phyloP scores from a whole-genome alignment of 2,888 invertebrate species.

The Nomada ferruginata region DNA sequence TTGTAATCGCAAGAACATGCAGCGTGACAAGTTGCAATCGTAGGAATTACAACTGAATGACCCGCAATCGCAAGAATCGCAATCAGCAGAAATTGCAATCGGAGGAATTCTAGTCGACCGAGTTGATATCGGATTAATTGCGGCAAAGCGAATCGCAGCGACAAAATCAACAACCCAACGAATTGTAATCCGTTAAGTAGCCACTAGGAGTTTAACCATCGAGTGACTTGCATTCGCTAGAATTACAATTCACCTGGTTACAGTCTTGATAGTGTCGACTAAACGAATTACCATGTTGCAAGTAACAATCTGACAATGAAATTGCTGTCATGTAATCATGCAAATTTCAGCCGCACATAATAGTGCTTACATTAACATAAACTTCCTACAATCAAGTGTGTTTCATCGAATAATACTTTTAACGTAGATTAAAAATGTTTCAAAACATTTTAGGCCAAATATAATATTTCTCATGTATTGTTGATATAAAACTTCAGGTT shows the following conservation, averaged over 20 bases:
- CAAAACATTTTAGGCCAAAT: no score
- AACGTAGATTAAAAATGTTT: no score
- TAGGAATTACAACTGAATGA: slow-evolving; percentile 7
- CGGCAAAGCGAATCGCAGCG: not conserved
- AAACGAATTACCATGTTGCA: slow-evolving; percentile 17
- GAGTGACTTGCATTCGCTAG: slow-evolving; percentile 1
- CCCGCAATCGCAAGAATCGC: slow-evolving; percentile 11
- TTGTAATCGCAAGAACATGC: not conserved
- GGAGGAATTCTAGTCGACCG: slow-evolving; percentile 25
- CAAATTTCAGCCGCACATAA: not conserved
- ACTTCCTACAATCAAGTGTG: not conserved
- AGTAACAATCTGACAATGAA: slow-evolving; percentile 2
- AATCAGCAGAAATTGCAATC: slow-evolving; percentile 15
- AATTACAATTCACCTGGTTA: not conserved
- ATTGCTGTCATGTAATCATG: not conserved
- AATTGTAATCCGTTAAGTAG: not conserved
- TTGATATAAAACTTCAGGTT: no score
- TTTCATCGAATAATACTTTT: not conserved
- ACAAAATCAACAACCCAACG: not conserved
- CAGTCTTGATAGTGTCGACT: not conserved
- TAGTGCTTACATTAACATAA: not conserved
- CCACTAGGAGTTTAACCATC: not conserved
- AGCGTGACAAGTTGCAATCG: slow-evolving; percentile 6
- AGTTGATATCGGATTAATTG: slow-evolving; percentile 25
- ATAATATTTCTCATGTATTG: no score